Evolutionary conservation across 2,113 vertebrate species (phyloP).

Genomic region (Mobula hypostoma): DNA sequence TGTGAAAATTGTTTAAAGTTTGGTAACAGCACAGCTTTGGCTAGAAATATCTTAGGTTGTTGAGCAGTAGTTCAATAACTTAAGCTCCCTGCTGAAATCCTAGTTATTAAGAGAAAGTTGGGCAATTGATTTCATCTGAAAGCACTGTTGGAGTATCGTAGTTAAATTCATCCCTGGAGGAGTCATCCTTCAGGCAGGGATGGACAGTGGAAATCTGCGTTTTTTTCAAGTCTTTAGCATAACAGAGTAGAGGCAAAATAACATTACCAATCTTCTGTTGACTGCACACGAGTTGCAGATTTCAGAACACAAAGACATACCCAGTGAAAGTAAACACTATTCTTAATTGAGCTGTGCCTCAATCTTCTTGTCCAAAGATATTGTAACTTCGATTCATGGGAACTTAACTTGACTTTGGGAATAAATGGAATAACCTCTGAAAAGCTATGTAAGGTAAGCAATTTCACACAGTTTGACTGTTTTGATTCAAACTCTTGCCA

Average conservation of each 20-base stretch:
- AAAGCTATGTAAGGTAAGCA: no score
- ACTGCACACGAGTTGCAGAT: neutral
- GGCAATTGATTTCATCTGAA: constrained; percentile 9
- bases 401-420: no score
- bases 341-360: neutral
- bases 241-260: neutral
- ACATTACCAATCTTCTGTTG: no score
- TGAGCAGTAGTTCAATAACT: neutral
- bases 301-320: neutral
- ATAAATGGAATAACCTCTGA: no score
- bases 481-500: no score
- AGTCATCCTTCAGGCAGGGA: neutral
- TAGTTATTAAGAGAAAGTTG: constrained; percentile 8
- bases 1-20: neutral
- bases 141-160: neutral
- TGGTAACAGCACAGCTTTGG: neutral
- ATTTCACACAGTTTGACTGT: no score
- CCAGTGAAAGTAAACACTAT: neutral
- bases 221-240: neutral
- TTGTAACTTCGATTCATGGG: neutral
- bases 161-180: neutral
- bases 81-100: neutral
- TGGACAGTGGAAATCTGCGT: neutral
- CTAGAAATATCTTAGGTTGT: neutral
- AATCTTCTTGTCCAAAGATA: neutral